Evolutionary conservation across 2,888 invertebrate genomes (phyloP).

Genomic region (Hemaris fuciformis): DNA sequence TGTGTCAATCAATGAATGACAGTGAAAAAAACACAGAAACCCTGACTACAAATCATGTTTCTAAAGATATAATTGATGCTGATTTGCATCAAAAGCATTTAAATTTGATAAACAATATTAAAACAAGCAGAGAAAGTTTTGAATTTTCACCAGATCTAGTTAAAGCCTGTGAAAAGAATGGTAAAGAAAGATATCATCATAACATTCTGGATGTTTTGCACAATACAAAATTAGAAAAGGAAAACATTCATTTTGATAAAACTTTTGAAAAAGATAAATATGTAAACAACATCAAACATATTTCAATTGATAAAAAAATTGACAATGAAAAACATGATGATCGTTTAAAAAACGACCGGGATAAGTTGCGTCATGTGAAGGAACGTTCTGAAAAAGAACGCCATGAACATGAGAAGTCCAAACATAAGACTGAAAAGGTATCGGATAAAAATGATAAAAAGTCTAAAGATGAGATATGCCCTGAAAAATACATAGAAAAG

Average conservation of each 20-base stretch:
- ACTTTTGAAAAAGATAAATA: constrained; percentile 60
- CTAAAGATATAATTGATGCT: constrained; percentile 52
- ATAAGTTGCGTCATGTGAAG: constrained; percentile 58
- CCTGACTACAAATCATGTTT: constrained; percentile 41
- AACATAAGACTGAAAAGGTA: constrained; percentile 20
- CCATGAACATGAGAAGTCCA: constrained; percentile 42
- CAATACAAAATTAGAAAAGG: constrained; percentile 60
- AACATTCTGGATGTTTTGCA: constrained; percentile 42
- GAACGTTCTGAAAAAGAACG: constrained; percentile 67
- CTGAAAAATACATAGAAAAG: constrained; percentile 52
- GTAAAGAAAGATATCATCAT: constrained; percentile 51
- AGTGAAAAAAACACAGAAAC: constrained; percentile 43
- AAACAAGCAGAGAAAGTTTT: constrained; percentile 44
- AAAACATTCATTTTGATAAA: constrained; percentile 72
- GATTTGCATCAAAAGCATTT: constrained; percentile 51
- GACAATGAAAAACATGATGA: constrained; percentile 69
- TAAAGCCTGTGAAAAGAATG: constrained; percentile 48
- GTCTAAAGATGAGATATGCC: constrained; percentile 40
- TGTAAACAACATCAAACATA: constrained; percentile 33
- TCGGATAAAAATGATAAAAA: constrained; percentile 55
- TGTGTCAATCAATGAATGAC: constrained; percentile 22
- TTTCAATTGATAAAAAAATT: constrained; percentile 42
- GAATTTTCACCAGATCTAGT: constrained; percentile 40
- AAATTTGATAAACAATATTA: constrained; percentile 47
- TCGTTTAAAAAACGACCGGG: constrained; percentile 62